Evolutionary conservation across 2,797 vertebrate species (phyloP).

Genomic region (Sebastes flavidus): DNA sequence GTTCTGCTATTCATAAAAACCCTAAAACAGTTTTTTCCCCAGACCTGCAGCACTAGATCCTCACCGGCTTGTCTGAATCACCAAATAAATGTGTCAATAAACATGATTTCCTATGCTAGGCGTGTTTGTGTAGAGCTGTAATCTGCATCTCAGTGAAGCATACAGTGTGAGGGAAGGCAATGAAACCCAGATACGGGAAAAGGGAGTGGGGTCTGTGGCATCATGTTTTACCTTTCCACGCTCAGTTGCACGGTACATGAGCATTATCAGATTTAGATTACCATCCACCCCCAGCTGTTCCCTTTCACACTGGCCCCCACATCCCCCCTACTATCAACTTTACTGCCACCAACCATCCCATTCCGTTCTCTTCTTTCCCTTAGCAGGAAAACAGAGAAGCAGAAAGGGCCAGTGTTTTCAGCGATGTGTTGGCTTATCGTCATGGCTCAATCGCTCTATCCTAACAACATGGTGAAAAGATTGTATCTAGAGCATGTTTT

Average conservation of each 20-base stretch:
- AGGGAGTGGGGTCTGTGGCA: slow-evolving; percentile 34
- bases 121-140: background rate
- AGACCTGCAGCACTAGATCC: background rate
- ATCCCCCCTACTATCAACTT: slow-evolving; percentile 36
- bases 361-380: slow-evolving; percentile 41
- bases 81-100: slow-evolving; percentile 2
- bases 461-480: slow-evolving; percentile 49
- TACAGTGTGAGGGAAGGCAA: background rate
- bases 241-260: slow-evolving; percentile 51
- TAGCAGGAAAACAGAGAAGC: slow-evolving; percentile 27
- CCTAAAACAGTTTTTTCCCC: background rate
- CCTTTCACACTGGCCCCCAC: slow-evolving; percentile 54
- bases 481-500: slow-evolving; percentile 67
- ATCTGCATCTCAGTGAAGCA: slow-evolving; percentile 1
- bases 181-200: slow-evolving; percentile 34
- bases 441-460: slow-evolving; percentile 41
- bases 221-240: slow-evolving; percentile 47
- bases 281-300: slow-evolving; percentile 60
- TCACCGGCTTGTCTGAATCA: background rate
- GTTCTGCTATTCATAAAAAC: background rate
- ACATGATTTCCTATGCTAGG: background rate
- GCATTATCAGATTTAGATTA: slow-evolving; percentile 79
- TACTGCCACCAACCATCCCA: slow-evolving; percentile 35
- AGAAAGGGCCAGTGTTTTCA: slow-evolving; percentile 53
- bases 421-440: slow-evolving; percentile 60